Evolutionary conservation across 2,797 vertebrate genomes (phyloP).

Genomic region (Muscicapa comitata): DNA sequence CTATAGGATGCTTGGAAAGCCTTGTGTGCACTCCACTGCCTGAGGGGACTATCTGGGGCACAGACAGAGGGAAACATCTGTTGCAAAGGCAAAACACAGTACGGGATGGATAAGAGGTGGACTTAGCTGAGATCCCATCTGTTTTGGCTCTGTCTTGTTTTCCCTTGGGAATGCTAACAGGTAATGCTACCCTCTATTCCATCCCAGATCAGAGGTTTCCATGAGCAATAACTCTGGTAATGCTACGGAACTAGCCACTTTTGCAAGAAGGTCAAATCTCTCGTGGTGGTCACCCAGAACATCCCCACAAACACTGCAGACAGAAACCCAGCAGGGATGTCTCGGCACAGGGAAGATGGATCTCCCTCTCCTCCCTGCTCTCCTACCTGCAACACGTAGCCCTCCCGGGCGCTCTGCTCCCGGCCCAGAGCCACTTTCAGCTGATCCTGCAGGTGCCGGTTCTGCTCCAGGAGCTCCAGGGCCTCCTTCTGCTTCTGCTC

Average conservation of each 20-base stretch:
- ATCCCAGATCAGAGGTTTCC: not conserved
- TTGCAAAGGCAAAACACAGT: not conserved
- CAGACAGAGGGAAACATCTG: not conserved
- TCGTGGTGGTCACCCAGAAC: not conserved
- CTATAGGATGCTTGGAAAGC: not conserved
- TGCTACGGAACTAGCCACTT: not conserved
- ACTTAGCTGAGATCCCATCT: not conserved
- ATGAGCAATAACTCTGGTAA: not conserved
- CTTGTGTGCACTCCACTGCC: not conserved
- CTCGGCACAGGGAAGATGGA: not conserved
- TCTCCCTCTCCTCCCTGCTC: not conserved
- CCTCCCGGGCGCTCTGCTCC: conserved; percentile 90
- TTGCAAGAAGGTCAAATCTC: not conserved
- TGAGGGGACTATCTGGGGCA: not conserved
- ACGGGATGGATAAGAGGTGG: not conserved
- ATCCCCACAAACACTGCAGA: not conserved
- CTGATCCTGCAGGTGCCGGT: conserved; percentile 89
- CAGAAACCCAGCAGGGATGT: not conserved
- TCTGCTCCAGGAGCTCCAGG: conserved; percentile 89
- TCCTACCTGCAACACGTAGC: conserved; percentile 95
- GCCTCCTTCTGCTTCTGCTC: conserved; percentile 94
- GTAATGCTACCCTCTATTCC: not conserved
- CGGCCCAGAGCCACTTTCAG: conserved; percentile 88
- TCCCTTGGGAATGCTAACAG: not conserved
- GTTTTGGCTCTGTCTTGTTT: not conserved